Evolutionary conservation across 1,140 invertebrate genomes (phyloP).

Genomic region (Trissolcus basalis): DNA sequence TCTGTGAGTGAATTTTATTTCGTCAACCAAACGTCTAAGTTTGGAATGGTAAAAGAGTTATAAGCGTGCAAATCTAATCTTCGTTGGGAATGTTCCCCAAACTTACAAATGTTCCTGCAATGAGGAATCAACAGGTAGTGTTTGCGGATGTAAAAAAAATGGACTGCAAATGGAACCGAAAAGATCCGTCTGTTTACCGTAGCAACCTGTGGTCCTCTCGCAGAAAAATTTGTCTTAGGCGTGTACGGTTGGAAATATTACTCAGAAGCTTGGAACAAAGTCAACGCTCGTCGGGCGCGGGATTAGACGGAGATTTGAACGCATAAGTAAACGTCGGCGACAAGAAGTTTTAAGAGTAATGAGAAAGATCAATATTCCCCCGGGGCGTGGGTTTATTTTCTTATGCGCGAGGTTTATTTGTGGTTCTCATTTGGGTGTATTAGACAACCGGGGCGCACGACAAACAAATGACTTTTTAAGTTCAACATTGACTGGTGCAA

Average conservation of each 20-base stretch:
- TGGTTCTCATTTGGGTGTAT: neutral
- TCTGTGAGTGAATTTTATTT: too few species aligned
- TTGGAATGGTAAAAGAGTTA: too few species aligned
- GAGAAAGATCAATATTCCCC: slow-evolving; percentile 26
- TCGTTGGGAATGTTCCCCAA: too few species aligned
- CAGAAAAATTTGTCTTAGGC: slow-evolving; percentile 16
- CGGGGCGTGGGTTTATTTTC: slow-evolving; percentile 11
- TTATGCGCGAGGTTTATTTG: slow-evolving; percentile 5
- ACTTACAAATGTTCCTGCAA: slow-evolving; percentile 2
- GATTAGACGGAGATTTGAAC: slow-evolving; percentile 10
- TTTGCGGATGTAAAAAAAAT: neutral
- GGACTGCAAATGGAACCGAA: neutral
- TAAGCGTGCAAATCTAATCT: too few species aligned
- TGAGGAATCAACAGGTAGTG: slow-evolving; percentile 22
- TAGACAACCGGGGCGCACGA: too few species aligned
- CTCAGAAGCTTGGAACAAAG: too few species aligned
- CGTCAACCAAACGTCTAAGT: too few species aligned
- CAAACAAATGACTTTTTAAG: too few species aligned
- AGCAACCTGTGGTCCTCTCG: slow-evolving; percentile 3
- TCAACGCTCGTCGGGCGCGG: too few species aligned
- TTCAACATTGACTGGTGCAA: too few species aligned
- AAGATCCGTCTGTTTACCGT: too few species aligned
- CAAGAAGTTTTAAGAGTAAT: slow-evolving; percentile 28
- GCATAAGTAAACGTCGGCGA: slow-evolving; percentile 1
- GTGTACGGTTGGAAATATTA: neutral